Base-by-base conservation (phyloP, 2,113 vertebrate species). In the Charadrius vociferus region DNA sequence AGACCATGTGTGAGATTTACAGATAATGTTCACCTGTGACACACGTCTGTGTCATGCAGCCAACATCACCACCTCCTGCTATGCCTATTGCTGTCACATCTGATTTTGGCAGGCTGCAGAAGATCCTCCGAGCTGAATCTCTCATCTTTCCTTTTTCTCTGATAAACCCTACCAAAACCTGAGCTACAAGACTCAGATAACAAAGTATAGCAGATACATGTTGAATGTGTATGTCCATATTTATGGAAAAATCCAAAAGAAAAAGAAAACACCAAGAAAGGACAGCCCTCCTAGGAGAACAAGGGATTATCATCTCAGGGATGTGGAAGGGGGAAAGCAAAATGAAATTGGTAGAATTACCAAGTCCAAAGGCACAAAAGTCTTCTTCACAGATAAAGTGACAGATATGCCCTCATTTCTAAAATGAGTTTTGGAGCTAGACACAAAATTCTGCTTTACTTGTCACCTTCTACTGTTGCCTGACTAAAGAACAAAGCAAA, bases 51-150 rank as follows among this genome's bases (percentile, higher is more conserved):
- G 27, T 26, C 53, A 80, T 91, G 53, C 36, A 91, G 24, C 34
- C 0, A 0, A 32, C 34, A 18, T 23, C 0, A 1, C 45, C 22
- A 15, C 37, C 45, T 90, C 30, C 30, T 74, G 68, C 52, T 59
- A 1, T 43, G 26, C 65, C 6, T 53, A 34, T 58, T 96, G 55
- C n/a, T 91, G 81, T 91, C 39, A 32, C 30, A 13, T 50, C 70
- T 56, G 29, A 39, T 84, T 90, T 93, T 92, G n/a, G 49, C 96
- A 99, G 98, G 97, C 98, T 68, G 98, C 96, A 24, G 95, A 98
- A 81, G 98, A 98, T 47, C 77, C 98, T 43, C 99, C 98, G 75
- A 97, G 97, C n/a, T 96, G 95, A 20, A 75, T 93, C 24, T 96
- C 97, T 74, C 98, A 12, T 62, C 30, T 82, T 75, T 67, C 23